These are phyloP conservation scores for Venusia cambrica DNA, from an alignment of 2,888 invertebrate species.

Conservation along the genomic window DNA sequence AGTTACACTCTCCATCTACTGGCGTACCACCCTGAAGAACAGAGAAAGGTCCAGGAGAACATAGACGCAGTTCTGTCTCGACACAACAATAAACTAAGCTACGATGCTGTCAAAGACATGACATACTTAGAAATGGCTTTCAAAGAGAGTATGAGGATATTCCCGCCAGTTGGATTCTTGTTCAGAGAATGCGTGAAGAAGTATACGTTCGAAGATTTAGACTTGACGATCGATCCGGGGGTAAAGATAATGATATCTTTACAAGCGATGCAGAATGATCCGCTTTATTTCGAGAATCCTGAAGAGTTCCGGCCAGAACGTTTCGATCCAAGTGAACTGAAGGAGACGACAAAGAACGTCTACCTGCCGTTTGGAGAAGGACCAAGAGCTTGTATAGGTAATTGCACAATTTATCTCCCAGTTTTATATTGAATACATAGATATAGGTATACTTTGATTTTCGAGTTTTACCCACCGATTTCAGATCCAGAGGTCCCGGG, in stretches of 20 bases:
- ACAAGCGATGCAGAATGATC: slow-evolving; percentile 35
- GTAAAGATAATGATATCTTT: slow-evolving; percentile 36
- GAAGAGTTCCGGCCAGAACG: slow-evolving; percentile 36
- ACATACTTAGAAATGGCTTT: slow-evolving; percentile 36
- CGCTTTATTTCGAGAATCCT: slow-evolving; percentile 35
- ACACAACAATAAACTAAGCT: slow-evolving; percentile 38
- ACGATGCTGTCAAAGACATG: slow-evolving; percentile 39
- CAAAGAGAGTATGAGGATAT: slow-evolving; percentile 38
- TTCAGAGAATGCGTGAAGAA: slow-evolving; percentile 33
- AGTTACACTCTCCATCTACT: slow-evolving; percentile 46
- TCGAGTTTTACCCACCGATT: too few species aligned
- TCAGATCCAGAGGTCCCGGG: too few species aligned
- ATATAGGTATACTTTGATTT: too few species aligned
- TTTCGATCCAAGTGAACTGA: slow-evolving; percentile 26
- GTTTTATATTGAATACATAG: too few species aligned
- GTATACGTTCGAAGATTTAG: slow-evolving; percentile 21
- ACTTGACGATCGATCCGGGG: slow-evolving; percentile 34
- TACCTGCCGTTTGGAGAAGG: slow-evolving; percentile 40
- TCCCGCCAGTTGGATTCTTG: slow-evolving; percentile 36
- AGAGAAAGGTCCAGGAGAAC: slow-evolving; percentile 42
- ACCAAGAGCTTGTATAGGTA: slow-evolving; percentile 38
- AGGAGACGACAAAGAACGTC: slow-evolving; percentile 23
- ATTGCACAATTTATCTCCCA: too few species aligned
- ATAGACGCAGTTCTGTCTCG: slow-evolving; percentile 38
- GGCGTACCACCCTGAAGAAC: slow-evolving; percentile 48